Evolutionary conservation across 2,113 vertebrate species (phyloP), one percentile per base, ranked within the genome.

Genomic region (Oryctolagus cuniculus): DNA sequence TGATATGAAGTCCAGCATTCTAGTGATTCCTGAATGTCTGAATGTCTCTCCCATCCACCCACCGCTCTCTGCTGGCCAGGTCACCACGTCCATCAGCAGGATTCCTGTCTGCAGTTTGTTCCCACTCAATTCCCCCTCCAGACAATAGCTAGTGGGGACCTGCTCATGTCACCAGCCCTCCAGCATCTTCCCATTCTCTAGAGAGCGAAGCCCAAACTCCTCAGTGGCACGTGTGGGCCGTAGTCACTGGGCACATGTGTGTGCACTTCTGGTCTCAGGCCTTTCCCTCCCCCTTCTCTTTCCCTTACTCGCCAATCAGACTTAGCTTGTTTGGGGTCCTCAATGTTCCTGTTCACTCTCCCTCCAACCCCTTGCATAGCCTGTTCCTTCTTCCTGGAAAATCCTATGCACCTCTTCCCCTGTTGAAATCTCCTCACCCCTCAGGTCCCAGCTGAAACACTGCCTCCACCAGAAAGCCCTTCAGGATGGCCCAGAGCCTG

Each of bases 41-140:
- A 25, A 6, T 61, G 25, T 24, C 69, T n/a, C 29, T 84, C 55
- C 53, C n/a, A 83, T 53, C 44, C 16, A 31, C 49, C 34, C 44
- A 73, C 34, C 22, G 74, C 51, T 80, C 25, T 93, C 95, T 90
- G 75, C 75, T 75, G 75, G 51, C 51, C 75, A 49, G 75, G 55
- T 36, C 38, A 6, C 51, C 75, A 31, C 69, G 44, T 90, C 55
- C 25, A 49, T 75, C 61, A 31, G 24, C 25, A 80, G 29, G 13
- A 87, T 27, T 61, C 61, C 29, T 55, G 29, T 21, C 11, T 36
- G 9, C 36, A 70, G 53, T 70, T 75, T 63, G 8, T 12, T n/a
- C 34, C 21, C 22, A 29, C 69, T 38, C 36, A 75, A 24, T 12
- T 70, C 36, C 51, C 53, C 55, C n/a, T 81, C 67, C 79, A 51